phyloP scores from a whole-genome alignment of 2,888 invertebrate species.

The Panorpa germanica region DNA sequence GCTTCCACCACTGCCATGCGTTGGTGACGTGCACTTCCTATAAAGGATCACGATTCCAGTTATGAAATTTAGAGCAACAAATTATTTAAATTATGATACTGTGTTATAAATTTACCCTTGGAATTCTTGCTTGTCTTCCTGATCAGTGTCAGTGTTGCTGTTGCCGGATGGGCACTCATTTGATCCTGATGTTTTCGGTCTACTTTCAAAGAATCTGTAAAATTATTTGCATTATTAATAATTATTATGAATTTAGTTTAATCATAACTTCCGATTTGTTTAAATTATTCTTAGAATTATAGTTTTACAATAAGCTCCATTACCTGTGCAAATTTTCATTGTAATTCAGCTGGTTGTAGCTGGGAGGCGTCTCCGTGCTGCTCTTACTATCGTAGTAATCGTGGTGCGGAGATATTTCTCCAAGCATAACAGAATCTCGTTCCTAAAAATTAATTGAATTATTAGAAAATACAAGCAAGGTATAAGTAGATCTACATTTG shows the following conservation, averaged over 20 bases:
- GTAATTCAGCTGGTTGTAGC: slow-evolving; percentile 72
- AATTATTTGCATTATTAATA: slow-evolving; percentile 7
- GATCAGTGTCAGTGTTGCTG: slow-evolving; percentile 23
- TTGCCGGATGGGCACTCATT: slow-evolving; percentile 21
- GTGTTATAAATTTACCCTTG: slow-evolving; percentile 1
- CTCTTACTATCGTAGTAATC: slow-evolving; percentile 63
- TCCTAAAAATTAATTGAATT: slow-evolving; percentile 28
- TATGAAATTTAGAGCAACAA: too few species aligned
- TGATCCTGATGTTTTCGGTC: slow-evolving; percentile 37
- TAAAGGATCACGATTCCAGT: slow-evolving; percentile 11
- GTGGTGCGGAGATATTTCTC: slow-evolving; percentile 70
- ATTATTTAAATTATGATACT: too few species aligned
- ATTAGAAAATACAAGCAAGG: slow-evolving; percentile 8
- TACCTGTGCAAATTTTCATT: slow-evolving; percentile 60
- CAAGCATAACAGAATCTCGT: slow-evolving; percentile 62
- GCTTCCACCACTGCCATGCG: slow-evolving; percentile 35
- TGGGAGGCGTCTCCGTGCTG: slow-evolving; percentile 59
- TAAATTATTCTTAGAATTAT: too few species aligned
- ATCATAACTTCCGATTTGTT: too few species aligned
- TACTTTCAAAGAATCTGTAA: slow-evolving; percentile 40
- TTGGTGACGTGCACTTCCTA: slow-evolving; percentile 26
- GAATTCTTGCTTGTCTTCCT: slow-evolving; percentile 18
- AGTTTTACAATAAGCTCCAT: too few species aligned
- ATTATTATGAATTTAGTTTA: too few species aligned
- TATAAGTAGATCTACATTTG: slow-evolving; percentile 26